Percentiles rank a stretch among this genome's conserved stretches.
Evolutionary conservation across 2,113 vertebrate species (phyloP).

Genomic region (Glareola pratincola): DNA sequence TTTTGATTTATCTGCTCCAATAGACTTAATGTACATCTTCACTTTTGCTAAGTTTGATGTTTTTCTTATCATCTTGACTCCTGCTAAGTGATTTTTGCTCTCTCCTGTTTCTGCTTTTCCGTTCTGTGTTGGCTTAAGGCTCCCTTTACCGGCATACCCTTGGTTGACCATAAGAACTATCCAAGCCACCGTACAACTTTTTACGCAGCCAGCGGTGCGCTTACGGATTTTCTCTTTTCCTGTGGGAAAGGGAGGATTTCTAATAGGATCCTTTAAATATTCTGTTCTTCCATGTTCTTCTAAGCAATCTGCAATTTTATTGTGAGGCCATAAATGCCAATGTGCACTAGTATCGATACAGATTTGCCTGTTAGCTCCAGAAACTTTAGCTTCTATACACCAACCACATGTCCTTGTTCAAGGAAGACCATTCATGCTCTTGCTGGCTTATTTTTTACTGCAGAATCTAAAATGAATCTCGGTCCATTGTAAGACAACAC

Average conservation of each 20-base stretch:
- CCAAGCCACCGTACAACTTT: background rate
- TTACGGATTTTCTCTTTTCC: background rate
- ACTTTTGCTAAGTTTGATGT: background rate
- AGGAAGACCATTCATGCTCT: background rate
- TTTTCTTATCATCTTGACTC: background rate
- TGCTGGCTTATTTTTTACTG: background rate
- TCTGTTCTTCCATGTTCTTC: background rate
- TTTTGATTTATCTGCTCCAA: background rate
- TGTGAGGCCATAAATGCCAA: background rate
- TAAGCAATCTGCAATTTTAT: background rate
- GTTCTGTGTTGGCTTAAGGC: background rate
- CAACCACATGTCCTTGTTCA: background rate
- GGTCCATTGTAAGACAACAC: background rate
- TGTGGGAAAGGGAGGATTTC: background rate
- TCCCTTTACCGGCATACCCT: background rate
- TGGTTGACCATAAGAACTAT: background rate
- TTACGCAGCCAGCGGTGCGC: background rate
- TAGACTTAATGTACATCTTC: background rate
- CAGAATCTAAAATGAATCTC: background rate
- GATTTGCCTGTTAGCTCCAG: background rate
- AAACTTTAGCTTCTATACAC: background rate
- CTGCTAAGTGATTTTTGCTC: background rate
- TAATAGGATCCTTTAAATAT: background rate
- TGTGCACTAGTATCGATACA: background rate
- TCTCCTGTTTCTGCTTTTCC: background rate